phyloP scores from a whole-genome alignment of 2,888 invertebrate species.

The Holacanthella duospinosa region DNA sequence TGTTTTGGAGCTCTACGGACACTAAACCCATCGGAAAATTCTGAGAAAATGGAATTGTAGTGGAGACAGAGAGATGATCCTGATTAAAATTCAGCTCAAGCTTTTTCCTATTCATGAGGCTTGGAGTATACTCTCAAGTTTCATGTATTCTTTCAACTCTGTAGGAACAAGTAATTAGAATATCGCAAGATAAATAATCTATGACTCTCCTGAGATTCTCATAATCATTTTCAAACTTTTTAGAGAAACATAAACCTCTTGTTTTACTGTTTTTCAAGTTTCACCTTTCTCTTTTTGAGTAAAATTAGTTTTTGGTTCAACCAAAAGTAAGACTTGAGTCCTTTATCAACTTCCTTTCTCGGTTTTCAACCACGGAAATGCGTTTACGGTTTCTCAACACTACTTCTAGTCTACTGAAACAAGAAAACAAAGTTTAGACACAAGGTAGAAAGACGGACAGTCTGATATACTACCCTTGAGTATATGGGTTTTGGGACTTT shows the following conservation, averaged over 20 bases:
- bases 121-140: background rate
- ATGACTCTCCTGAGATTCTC: conserved; percentile 4
- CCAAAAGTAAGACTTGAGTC: background rate
- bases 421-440: background rate
- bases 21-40: too few species aligned
- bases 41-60: too few species aligned
- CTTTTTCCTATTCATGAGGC: conserved; percentile 1
- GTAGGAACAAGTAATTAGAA: background rate
- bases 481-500: background rate
- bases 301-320: background rate
- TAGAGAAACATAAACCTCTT: background rate
- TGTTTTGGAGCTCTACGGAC: background rate
- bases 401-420: too few species aligned
- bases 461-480: background rate
- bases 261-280: background rate
- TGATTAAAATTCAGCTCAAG: conserved; percentile 2
- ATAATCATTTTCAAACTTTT: conserved; percentile 1
- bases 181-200: conserved; percentile 2
- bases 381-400: too few species aligned
- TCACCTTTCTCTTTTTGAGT: background rate
- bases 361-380: background rate
- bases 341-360: background rate
- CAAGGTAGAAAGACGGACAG: background rate
- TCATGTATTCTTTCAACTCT: background rate
- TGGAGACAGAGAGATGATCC: conserved; percentile 5